A percentile compares a stretch with the other conserved stretches of the same genome.
These are phyloP conservation scores for Isurus oxyrinchus DNA, from an alignment of 2,113 vertebrate genomes.

Conservation along the genomic window DNA sequence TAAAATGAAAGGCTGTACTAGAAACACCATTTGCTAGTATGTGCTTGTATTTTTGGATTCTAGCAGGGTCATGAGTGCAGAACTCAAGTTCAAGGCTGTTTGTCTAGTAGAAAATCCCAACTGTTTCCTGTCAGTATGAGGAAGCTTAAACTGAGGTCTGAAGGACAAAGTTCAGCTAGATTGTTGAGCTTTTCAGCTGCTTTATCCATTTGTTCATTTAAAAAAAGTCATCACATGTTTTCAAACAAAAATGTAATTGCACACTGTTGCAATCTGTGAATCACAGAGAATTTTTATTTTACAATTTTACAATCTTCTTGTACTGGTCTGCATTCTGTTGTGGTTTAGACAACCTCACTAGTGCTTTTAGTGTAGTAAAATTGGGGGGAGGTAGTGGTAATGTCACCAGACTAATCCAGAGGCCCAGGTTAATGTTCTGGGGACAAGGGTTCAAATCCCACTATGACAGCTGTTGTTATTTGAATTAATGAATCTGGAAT, in stretches of 20 bases:
- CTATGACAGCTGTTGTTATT: too few relatives aligned
- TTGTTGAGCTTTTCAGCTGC: neutral
- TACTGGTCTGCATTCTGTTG: neutral
- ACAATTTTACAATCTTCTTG: neutral
- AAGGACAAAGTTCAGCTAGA: neutral
- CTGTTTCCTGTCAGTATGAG: conserved; percentile 23
- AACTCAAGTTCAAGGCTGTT: conserved; percentile 12
- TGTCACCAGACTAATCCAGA: too few relatives aligned
- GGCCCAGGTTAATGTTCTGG: too few relatives aligned
- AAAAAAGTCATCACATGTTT: neutral
- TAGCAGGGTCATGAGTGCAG: neutral
- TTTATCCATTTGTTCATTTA: neutral
- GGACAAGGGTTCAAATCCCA: too few relatives aligned
- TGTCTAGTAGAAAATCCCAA: conserved; percentile 29
- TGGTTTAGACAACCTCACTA: neutral
- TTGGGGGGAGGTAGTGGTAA: too few relatives aligned
- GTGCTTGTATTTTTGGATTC: neutral
- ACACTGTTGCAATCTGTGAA: neutral
- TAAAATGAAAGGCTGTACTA: neutral
- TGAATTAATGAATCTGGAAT: too few relatives aligned
- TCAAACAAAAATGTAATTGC: neutral
- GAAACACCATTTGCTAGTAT: neutral
- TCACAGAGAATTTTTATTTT: neutral
- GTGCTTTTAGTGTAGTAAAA: neutral
- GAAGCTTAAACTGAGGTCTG: conserved; percentile 2